Conservation (phyloP, 2,888 invertebrate genomes). For the Globia sparganii region DNA sequence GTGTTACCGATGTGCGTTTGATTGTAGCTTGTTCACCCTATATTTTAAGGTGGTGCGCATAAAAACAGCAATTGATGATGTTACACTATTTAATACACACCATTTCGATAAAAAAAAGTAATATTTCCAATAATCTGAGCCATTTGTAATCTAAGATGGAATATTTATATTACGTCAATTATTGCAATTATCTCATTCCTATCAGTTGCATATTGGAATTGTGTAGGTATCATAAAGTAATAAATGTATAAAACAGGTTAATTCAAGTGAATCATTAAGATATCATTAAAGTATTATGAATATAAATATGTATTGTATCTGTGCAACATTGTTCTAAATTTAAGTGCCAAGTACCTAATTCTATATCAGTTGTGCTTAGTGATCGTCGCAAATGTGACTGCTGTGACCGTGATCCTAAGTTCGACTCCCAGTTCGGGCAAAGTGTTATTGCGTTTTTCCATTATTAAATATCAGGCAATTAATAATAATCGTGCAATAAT, state of each 20-base stretch:
- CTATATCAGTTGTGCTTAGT: neutral
- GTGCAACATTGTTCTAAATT: neutral
- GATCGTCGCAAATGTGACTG: neutral
- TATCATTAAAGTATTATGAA: constrained; percentile 13
- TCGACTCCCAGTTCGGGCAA: neutral
- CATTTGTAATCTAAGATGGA: constrained; percentile 20
- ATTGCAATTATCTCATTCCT: constrained; percentile 35
- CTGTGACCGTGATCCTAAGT: neutral
- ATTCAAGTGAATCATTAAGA: constrained; percentile 21
- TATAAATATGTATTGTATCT: constrained; percentile 11
- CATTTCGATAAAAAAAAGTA: constrained; percentile 13
- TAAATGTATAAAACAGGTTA: constrained; percentile 20
- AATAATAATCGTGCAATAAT: neutral
- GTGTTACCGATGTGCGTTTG: no score
- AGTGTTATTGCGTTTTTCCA: neutral
- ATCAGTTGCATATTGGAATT: constrained; percentile 25
- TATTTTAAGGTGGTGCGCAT: no score
- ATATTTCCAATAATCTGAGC: constrained; percentile 26
- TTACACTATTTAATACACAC: neutral
- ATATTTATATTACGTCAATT: constrained; percentile 35
- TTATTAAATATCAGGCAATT: neutral
- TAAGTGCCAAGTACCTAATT: neutral
- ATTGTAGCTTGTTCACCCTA: no score
- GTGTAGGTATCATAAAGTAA: constrained; percentile 22
- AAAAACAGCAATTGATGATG: neutral